Conservation (phyloP, 2,888 invertebrate genomes). For the Epiblema foenella region DNA sequence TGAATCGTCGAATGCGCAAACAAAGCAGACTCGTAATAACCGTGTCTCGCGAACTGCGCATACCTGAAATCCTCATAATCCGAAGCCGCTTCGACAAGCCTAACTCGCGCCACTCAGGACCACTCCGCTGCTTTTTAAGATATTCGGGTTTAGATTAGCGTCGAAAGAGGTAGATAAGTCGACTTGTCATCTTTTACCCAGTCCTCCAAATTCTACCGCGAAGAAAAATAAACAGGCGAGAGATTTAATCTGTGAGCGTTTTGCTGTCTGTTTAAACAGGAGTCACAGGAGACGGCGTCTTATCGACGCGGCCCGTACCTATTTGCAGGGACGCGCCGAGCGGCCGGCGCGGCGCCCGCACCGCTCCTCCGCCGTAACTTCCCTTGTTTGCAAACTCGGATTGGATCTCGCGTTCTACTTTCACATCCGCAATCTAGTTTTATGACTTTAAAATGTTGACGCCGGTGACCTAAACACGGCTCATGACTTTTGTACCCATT, state of each 20-base stretch:
- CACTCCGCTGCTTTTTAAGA: conserved; percentile 63
- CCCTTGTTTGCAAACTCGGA: conserved; percentile 84
- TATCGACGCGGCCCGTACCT: conserved; percentile 77
- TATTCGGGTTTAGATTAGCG: conserved; percentile 74
- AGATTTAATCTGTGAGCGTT: conserved; percentile 80
- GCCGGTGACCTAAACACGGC: conserved; percentile 62
- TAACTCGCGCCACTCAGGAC: conserved; percentile 19
- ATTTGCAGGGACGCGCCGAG: conserved; percentile 71
- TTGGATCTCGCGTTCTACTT: conserved; percentile 83
- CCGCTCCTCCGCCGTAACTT: conserved; percentile 71
- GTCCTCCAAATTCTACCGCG: conserved; percentile 62
- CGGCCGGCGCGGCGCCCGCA: conserved; percentile 56
- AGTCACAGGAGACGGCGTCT: conserved; percentile 79
- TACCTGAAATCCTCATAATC: conserved; percentile 75
- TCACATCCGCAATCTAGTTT: conserved; percentile 82
- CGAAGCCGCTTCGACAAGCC: conserved; percentile 58
- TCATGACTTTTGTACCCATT: conserved; percentile 60
- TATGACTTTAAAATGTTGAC: conserved; percentile 80
- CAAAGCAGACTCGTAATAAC: conserved; percentile 77
- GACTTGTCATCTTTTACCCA: conserved; percentile 71
- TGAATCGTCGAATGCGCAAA: conserved; percentile 75
- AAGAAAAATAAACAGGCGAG: conserved; percentile 76
- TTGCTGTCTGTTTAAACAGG: conserved; percentile 80
- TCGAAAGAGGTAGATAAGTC: conserved; percentile 68
- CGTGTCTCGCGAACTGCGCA: conserved; percentile 66